phyloP scores from a whole-genome alignment of 2,797 vertebrate genomes.

The Myotis findleyi region DNA sequence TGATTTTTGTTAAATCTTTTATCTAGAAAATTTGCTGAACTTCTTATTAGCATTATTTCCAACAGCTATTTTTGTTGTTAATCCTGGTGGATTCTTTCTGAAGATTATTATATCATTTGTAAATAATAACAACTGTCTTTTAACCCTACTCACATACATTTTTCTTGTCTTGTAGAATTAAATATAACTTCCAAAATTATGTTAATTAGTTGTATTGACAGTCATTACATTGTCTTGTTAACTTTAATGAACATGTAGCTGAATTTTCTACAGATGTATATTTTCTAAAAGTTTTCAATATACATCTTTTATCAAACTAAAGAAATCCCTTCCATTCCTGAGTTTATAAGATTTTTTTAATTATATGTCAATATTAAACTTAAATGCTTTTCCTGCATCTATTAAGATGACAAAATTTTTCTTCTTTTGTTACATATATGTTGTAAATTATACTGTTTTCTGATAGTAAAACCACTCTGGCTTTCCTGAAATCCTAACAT shows the following conservation, averaged over 20 bases:
- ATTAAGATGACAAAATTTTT: neutral
- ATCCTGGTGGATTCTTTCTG: neutral
- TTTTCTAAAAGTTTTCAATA: slow-evolving; percentile 18
- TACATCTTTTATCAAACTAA: neutral
- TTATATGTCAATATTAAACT: neutral
- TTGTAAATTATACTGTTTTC: neutral
- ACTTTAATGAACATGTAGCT: neutral
- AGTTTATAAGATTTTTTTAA: neutral
- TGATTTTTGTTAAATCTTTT: neutral
- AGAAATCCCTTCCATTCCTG: neutral
- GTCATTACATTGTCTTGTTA: neutral
- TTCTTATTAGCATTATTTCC: neutral
- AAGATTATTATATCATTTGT: neutral
- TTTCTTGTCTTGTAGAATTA: slow-evolving; percentile 6
- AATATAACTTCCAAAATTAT: neutral
- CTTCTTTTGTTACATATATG: neutral
- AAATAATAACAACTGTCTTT: neutral
- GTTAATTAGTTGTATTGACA: neutral
- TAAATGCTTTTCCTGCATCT: neutral
- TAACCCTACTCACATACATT: neutral
- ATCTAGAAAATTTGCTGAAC: slow-evolving; percentile 3
- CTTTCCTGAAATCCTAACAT: neutral
- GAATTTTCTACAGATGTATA: neutral
- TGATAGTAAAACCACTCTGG: neutral
- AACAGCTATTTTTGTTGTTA: neutral